Conservation (phyloP, 2,113 vertebrate genomes). For the Perca flavescens region DNA sequence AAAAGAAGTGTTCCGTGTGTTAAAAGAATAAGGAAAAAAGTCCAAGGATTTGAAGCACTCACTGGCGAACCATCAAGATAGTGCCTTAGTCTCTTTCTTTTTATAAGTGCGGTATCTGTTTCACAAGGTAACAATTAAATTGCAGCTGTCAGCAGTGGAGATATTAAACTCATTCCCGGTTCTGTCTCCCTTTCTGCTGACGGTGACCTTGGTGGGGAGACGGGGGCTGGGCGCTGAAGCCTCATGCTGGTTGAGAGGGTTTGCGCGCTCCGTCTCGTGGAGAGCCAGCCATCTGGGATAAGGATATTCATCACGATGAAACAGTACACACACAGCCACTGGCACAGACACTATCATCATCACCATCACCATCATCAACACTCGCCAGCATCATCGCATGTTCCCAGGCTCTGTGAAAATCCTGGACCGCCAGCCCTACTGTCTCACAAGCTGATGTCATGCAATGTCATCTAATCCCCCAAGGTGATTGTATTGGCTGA, state of each 20-base stretch:
- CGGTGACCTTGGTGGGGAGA: slow-evolving; percentile 76
- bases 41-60: slow-evolving; percentile 38
- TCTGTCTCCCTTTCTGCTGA: slow-evolving; percentile 60
- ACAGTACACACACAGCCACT: slow-evolving; percentile 57
- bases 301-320: slow-evolving; percentile 71
- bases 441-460: slow-evolving; percentile 56
- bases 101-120: slow-evolving; percentile 63
- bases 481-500: slow-evolving; percentile 47
- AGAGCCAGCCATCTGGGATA: slow-evolving; percentile 80
- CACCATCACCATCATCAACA: slow-evolving; percentile 54
- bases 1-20: slow-evolving; percentile 25
- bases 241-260: slow-evolving; percentile 65
- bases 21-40: slow-evolving; percentile 5
- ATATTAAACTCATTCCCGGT: slow-evolving; percentile 68
- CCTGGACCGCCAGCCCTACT: slow-evolving; percentile 19
- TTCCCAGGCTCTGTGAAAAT: slow-evolving; percentile 67
- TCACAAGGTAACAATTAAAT: slow-evolving; percentile 76
- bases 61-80: slow-evolving; percentile 67
- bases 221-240: slow-evolving; percentile 44
- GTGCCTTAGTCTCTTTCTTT: slow-evolving; percentile 30
- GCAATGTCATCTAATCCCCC: slow-evolving; percentile 52
- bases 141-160: slow-evolving; percentile 74
- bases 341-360: slow-evolving; percentile 59
- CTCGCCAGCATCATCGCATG: slow-evolving; percentile 56
- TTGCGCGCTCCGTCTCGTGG: slow-evolving; percentile 52